Conservation (phyloP, 1,140 invertebrate species). For the Aphis craccivora region DNA sequence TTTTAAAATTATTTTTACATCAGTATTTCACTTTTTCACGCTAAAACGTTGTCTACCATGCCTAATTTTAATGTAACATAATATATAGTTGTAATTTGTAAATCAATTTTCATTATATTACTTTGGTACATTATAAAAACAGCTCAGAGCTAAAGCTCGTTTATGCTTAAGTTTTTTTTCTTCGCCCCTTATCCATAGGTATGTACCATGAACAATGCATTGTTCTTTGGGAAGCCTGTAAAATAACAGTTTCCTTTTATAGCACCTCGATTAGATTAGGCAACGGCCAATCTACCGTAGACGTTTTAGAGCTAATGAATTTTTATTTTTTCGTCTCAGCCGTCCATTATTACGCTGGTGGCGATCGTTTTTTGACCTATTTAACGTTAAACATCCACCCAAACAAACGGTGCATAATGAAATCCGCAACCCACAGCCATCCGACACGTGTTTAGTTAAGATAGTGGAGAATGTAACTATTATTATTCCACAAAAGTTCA, state of each 20-base stretch:
- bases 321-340: slow-evolving; percentile 22
- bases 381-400: background rate
- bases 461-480: background rate
- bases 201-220: background rate
- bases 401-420: background rate
- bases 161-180: slow-evolving; percentile 8
- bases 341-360: background rate
- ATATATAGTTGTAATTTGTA: background rate
- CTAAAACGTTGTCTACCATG: background rate
- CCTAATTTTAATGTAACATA: background rate
- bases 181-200: background rate
- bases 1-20: background rate
- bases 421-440: background rate
- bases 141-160: background rate
- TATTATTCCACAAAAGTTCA: background rate
- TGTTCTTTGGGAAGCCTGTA: background rate
- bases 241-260: slow-evolving; percentile 48
- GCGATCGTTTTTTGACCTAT: slow-evolving; percentile 31
- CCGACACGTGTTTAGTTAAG: too few species aligned
- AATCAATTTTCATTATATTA: slow-evolving; percentile 30
- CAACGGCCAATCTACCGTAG: slow-evolving; percentile 30
- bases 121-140: slow-evolving; percentile 11
- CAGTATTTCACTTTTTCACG: background rate
- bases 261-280: slow-evolving; percentile 16
- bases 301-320: slow-evolving; percentile 51